phyloP scores from a whole-genome alignment of 2,888 invertebrate genomes.

The Fragum sueziense region DNA sequence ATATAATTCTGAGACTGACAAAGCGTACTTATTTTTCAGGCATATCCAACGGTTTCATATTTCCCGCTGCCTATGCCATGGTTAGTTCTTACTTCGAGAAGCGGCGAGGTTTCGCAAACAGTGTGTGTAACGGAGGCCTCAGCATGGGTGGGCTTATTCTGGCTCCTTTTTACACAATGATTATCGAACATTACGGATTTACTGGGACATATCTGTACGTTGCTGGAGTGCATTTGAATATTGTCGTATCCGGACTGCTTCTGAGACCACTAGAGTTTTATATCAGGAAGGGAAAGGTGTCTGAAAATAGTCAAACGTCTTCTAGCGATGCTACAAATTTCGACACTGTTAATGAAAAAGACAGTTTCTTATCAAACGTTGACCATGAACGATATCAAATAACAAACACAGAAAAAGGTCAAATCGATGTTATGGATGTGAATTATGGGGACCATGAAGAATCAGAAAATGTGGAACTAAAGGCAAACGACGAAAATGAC shows the following conservation, averaged over 20 bases:
- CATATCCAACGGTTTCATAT: constrained; percentile 26
- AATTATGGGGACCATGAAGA: no score
- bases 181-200: constrained; percentile 40
- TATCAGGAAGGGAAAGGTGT: background rate
- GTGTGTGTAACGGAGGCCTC: constrained; percentile 25
- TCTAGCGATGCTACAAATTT: no score
- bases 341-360: no score
- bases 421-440: no score
- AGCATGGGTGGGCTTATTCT: constrained; percentile 44
- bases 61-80: constrained; percentile 21
- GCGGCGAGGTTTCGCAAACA: constrained; percentile 47
- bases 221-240: constrained; percentile 39
- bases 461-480: background rate
- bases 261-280: constrained; percentile 37
- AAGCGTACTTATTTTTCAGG: constrained; percentile 28
- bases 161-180: constrained; percentile 40
- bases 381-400: no score
- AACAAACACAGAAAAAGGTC: no score
- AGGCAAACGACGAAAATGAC: background rate
- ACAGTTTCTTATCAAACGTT: background rate
- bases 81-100: constrained; percentile 41
- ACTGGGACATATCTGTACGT: constrained; percentile 42
- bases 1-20: no score
- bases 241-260: constrained; percentile 25
- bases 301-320: no score